phyloP scores from a whole-genome alignment of 2,888 invertebrate genomes.

The Caenorhabditis sinica region DNA sequence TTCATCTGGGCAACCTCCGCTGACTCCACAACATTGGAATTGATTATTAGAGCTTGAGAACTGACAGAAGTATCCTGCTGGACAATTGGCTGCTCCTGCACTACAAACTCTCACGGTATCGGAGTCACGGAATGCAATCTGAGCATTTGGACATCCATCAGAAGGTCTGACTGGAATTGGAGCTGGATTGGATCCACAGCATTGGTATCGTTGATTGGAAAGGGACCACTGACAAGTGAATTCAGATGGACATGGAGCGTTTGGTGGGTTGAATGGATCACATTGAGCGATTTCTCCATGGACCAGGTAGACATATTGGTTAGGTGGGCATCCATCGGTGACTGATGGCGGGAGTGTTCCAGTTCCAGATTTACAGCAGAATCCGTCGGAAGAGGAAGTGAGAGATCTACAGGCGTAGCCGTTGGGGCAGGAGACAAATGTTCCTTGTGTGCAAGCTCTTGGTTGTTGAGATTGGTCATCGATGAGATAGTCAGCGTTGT shows the following conservation, averaged over 20 bases:
- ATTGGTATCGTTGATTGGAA: constrained; percentile 72
- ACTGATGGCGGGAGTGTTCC: constrained; percentile 63
- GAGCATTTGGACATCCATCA: constrained; percentile 77
- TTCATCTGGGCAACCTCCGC: constrained; percentile 70
- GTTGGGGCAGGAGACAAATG: constrained; percentile 74
- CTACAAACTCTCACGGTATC: constrained; percentile 73
- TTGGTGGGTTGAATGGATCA: constrained; percentile 81
- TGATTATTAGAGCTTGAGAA: constrained; percentile 73
- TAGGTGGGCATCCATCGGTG: constrained; percentile 74
- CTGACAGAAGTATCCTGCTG: constrained; percentile 77
- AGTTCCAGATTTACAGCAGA: constrained; percentile 70
- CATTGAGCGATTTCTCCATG: constrained; percentile 72
- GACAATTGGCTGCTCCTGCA: constrained; percentile 75
- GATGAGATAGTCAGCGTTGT: constrained; percentile 72
- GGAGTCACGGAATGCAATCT: constrained; percentile 73
- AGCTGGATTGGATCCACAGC: constrained; percentile 73
- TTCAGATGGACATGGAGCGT: constrained; percentile 79
- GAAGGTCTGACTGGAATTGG: constrained; percentile 63
- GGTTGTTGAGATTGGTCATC: constrained; percentile 74
- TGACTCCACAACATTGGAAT: constrained; percentile 78
- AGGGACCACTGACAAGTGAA: constrained; percentile 76
- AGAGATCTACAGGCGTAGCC: constrained; percentile 70
- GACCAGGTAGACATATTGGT: constrained; percentile 68
- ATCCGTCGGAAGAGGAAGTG: constrained; percentile 70
- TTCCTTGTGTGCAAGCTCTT: constrained; percentile 73